Evolutionary conservation across 2,888 invertebrate genomes (phyloP), one percentile per base, ranked within the genome.

Genomic region (Leptopterna dolabrata): DNA sequence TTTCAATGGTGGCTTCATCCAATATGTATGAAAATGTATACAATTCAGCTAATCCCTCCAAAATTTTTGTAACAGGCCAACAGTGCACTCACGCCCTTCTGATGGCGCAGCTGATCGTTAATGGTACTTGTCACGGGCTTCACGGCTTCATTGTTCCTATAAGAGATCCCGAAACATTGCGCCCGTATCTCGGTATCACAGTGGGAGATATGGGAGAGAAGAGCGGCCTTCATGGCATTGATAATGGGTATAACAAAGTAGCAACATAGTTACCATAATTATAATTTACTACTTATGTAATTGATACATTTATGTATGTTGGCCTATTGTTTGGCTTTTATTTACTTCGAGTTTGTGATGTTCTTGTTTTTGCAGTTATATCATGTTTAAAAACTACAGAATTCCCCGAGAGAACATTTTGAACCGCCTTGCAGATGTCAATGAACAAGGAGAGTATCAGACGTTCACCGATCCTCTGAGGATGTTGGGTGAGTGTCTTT

Each of bases 161-260:
- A 80, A 93, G 97, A 80, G 94, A 97, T 91, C 95, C 96, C 0
- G 94, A 94, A 90, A 96, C 96, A 0, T 92, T 97, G 90, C 92
- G 94, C 90, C 94, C 96, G 0, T 96, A 95, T 91, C 96, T 97
- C 0, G 98, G 98, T 0, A 94, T 98, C 13, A 94, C 95, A 16
- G 95, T 98, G 0, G 98, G 97, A 0, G 98, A 98, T 91, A 96
- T 98, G 94, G 98, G 98, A 0, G 96, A 96, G 92, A 98, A 98
- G 93, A 94, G 96, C 78, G 98, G 98, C 11, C 94, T 97, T 81
- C 96, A 98, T 91, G 98, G 97, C 3, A 95, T 98, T 88, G 98
- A 98, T 92, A 98, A 98, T 92, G 98, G 98, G 95, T 95, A 90
- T 27, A 51, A 36, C 7, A 36, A 36, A 36, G 7, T 36, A 7